phyloP scores from a whole-genome alignment of 2,888 invertebrate genomes.

The Dorcus parallelipipedus region DNA sequence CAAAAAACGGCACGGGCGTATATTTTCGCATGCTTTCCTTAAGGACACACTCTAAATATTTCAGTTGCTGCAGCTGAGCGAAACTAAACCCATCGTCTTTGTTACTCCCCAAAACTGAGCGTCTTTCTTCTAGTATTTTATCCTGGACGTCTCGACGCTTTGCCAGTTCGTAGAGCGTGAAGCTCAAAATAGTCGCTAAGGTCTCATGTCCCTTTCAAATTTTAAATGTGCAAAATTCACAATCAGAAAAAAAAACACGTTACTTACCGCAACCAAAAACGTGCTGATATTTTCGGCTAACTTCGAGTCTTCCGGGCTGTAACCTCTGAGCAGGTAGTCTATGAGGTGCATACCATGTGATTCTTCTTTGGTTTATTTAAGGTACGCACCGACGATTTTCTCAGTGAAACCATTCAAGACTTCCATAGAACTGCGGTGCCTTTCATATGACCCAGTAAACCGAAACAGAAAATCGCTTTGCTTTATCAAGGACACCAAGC shows the following conservation, averaged over 20 bases:
- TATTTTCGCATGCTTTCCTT: constrained; percentile 24
- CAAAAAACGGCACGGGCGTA: constrained; percentile 19
- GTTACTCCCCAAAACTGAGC: constrained; percentile 9
- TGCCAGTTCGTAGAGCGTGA: constrained; percentile 23
- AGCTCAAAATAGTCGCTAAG: constrained; percentile 22
- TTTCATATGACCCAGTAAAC: constrained; percentile 20
- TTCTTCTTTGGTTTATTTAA: constrained; percentile 8
- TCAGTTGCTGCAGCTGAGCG: constrained; percentile 18
- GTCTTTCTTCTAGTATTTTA: constrained; percentile 25
- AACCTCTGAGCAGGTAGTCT: no score
- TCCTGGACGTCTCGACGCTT: constrained; percentile 24
- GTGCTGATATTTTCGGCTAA: no score
- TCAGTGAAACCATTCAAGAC: constrained; percentile 20
- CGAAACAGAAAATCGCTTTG: constrained; percentile 23
- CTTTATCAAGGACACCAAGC: constrained; percentile 25
- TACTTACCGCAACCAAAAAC: no score
- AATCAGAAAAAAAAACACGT: no score
- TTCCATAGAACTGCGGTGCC: constrained; percentile 17
- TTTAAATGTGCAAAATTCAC: not conserved
- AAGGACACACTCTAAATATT: constrained; percentile 25
- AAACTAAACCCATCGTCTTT: not conserved
- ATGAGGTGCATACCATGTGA: no score
- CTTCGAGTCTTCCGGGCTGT: no score
- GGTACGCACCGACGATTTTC: constrained; percentile 18
- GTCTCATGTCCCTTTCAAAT: constrained; percentile 29